Evolutionary conservation across 2,888 invertebrate species (phyloP), one percentile per base, ranked within the genome.

Genomic region (Euspilapteryx auroguttella): DNA sequence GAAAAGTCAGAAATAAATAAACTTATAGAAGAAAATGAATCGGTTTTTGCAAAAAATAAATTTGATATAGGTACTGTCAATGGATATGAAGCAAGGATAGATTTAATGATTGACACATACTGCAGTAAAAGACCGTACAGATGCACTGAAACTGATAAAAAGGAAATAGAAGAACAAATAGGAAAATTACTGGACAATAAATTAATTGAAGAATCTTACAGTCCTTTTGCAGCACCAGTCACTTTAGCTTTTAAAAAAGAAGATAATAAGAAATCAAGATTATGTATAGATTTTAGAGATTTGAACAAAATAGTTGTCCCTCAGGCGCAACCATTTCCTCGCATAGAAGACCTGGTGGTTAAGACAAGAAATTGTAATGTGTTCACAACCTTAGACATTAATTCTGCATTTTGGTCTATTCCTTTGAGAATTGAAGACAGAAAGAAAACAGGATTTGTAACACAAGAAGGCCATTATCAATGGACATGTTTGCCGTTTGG

Each of bases 401-500:
- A 50, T 31, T 47, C 45, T 12, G 50, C 47, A 9, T 50, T 50
- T 34, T 49, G 51, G 49, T 49, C 47, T 11, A 49, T 48, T 15
- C 45, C 45, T 8, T 29, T 48, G 21, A 33, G 35, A 30, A 34
- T 42, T 28, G 29, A 40, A 34, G 46, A 47, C 32, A 45, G 39
- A 37, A 14, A 37, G 10, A 48, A 49, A 32, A 41, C 39, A 4
- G 45, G 28, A 17, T 43, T 41, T 31, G 32, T 40, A 7, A 43
- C 41, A 8, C 41, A 40, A 28, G 39, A 47, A 22, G 41, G 45
- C 2, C 44, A 48, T 21, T 48, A 36, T 28, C 37, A 47, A 35
- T 44, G 48, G 44, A 48, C 48, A 1, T 47, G 53, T 28, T 28
- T 55, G 15, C 55, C 55, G 2, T 55, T 45, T 40, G 54, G 52